These are phyloP conservation scores for Acanthosepion lycidas DNA, from an alignment of 2,888 invertebrate genomes.

Conservation along the genomic window DNA sequence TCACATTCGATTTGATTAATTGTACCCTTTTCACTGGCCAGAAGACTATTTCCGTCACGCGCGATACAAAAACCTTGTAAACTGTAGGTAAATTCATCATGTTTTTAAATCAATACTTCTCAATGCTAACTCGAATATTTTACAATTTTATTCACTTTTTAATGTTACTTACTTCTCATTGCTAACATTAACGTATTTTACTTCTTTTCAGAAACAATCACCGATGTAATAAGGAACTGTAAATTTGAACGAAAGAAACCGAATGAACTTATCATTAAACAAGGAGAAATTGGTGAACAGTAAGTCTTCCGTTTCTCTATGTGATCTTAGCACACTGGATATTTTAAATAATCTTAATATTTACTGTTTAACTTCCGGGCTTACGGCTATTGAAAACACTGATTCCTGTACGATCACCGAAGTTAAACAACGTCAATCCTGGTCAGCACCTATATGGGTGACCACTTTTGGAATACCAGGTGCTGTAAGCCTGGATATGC, in stretches of 20 bases:
- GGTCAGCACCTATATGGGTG: too few relatives aligned
- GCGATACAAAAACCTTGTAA: neutral
- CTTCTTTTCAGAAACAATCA: slow-evolving; percentile 58
- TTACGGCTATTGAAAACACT: too few relatives aligned
- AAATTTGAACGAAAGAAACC: slow-evolving; percentile 55
- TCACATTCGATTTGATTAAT: too few relatives aligned
- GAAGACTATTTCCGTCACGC: too few relatives aligned
- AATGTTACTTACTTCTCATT: too few relatives aligned
- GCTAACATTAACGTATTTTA: neutral
- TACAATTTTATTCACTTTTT: neutral
- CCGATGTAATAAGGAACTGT: slow-evolving; percentile 62
- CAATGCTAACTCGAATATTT: neutral
- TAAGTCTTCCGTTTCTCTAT: slow-evolving; percentile 46
- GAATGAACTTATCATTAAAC: slow-evolving; percentile 62
- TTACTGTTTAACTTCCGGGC: too few relatives aligned
- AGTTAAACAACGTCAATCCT: too few relatives aligned
- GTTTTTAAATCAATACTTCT: neutral
- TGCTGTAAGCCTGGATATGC: too few relatives aligned
- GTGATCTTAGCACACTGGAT: neutral
- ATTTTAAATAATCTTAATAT: neutral
- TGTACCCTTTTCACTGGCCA: too few relatives aligned
- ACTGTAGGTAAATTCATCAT: neutral
- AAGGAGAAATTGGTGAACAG: slow-evolving; percentile 64
- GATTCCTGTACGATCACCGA: too few relatives aligned
- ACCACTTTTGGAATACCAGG: too few relatives aligned